Conservation (phyloP, 2,888 invertebrate species). For the Morpho helenor region DNA sequence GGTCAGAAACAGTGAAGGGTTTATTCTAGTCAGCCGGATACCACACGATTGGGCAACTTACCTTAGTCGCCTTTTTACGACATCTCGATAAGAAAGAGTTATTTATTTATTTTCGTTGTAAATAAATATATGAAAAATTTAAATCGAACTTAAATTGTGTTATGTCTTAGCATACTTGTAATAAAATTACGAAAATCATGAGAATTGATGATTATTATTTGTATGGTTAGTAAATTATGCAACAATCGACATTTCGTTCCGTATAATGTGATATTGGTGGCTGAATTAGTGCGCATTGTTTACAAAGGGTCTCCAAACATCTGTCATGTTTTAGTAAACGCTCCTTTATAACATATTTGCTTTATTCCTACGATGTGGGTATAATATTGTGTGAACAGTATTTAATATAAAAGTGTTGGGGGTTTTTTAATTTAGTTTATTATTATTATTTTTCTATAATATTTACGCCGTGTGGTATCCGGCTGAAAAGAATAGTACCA, state of each 20-base stretch:
- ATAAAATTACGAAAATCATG: neutral
- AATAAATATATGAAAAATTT: no score
- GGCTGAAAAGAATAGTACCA: no score
- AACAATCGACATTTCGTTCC: conserved; percentile 58
- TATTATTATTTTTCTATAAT: no score
- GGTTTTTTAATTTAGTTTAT: no score
- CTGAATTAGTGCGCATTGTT: conserved; percentile 69
- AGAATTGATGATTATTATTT: neutral
- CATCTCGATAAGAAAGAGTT: no score
- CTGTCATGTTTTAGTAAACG: conserved; percentile 53
- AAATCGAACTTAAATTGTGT: no score
- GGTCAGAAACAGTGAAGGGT: no score
- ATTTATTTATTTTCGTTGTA: no score
- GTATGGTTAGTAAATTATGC: conserved; percentile 43
- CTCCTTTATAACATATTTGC: conserved; percentile 21
- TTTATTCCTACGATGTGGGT: conserved; percentile 14
- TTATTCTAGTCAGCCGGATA: no score
- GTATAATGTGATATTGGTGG: conserved; percentile 58
- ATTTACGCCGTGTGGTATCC: no score
- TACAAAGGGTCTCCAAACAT: conserved; percentile 53
- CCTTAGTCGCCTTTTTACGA: no score
- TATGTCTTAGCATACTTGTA: neutral
- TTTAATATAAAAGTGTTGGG: neutral
- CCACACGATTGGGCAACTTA: no score
- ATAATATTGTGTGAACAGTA: conserved; percentile 7